Conservation (phyloP, 2,113 vertebrate genomes). For the Ahaetulla prasina region DNA sequence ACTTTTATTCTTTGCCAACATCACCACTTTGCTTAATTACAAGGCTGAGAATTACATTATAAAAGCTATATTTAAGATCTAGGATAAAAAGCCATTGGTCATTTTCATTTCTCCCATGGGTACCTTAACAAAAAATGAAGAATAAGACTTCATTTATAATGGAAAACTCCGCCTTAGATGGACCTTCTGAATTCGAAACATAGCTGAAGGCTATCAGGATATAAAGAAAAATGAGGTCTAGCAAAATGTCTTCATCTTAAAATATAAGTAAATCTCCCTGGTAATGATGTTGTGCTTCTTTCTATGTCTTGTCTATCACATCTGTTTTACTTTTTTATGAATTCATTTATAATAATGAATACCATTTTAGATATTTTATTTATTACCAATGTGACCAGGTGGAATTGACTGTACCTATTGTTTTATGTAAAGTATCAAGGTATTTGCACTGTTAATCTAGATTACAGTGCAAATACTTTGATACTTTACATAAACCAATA, state of each 20-base stretch:
- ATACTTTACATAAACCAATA: no score
- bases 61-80: background rate
- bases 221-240: background rate
- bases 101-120: background rate
- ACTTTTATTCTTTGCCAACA: background rate
- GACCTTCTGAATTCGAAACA: background rate
- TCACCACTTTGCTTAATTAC: background rate
- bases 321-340: background rate
- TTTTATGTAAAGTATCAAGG: background rate
- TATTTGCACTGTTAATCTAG: background rate
- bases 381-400: background rate
- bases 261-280: background rate
- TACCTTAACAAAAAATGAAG: background rate
- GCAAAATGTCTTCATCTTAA: background rate
- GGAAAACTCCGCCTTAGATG: background rate
- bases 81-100: background rate
- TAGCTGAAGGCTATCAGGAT: background rate
- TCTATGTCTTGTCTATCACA: background rate
- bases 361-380: background rate
- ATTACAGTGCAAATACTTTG: no score
- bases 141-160: background rate
- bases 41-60: background rate
- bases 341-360: background rate
- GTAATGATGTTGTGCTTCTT: background rate
- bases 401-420: background rate